Evolutionary conservation across 2,113 vertebrate species (phyloP).

Genomic region (Macaca mulatta): DNA sequence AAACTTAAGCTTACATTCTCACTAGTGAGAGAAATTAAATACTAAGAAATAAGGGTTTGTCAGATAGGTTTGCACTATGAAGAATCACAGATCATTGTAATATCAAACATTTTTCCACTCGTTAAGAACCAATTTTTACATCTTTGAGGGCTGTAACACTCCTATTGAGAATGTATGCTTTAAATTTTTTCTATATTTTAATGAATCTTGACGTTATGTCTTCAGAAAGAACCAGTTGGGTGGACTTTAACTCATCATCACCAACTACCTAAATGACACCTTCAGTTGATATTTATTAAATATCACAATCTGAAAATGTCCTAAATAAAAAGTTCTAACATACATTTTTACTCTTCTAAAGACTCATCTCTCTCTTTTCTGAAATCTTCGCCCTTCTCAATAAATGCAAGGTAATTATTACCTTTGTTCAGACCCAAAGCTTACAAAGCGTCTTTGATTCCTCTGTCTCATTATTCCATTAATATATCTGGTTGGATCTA

Average conservation of each 20-base stretch:
- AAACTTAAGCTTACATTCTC: conserved; percentile 2
- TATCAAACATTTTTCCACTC: not conserved
- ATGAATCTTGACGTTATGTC: not conserved
- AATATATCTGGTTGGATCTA: not conserved
- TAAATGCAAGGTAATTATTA: not conserved
- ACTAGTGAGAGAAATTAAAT: not conserved
- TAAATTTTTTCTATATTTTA: not conserved
- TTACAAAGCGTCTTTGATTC: not conserved
- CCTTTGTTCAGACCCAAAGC: not conserved
- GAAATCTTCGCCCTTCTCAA: not conserved
- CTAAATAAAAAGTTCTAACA: not conserved
- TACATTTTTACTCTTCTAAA: not conserved
- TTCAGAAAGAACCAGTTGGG: not conserved
- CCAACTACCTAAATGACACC: not conserved
- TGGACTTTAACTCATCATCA: not conserved
- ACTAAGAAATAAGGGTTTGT: not conserved
- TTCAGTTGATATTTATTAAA: not conserved
- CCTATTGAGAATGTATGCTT: not conserved
- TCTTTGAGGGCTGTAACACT: not conserved
- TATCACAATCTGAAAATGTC: not conserved
- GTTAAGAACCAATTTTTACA: not conserved
- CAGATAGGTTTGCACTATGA: not conserved
- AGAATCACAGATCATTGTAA: not conserved
- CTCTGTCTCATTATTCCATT: not conserved
- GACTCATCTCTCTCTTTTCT: not conserved